phyloP scores from a whole-genome alignment of 2,797 vertebrate genomes.

The Amniataba percoides region DNA sequence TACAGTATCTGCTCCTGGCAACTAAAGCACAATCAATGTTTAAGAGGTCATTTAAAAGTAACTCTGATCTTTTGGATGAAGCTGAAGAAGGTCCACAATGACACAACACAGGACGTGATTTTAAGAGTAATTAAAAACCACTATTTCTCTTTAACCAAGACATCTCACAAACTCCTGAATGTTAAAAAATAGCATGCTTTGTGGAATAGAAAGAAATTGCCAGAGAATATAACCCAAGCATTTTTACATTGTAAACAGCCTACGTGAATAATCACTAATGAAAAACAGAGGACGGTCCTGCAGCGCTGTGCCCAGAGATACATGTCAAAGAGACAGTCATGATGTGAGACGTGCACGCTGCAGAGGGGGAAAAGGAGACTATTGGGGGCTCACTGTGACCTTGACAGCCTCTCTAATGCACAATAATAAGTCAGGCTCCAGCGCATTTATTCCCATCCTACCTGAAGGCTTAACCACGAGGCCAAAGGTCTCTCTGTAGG shows the following conservation, averaged over 20 bases:
- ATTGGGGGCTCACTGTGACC: conserved; percentile 54
- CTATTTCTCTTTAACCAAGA: background rate
- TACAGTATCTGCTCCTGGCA: background rate
- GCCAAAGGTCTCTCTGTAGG: conserved; percentile 63
- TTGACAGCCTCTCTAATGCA: conserved; percentile 56
- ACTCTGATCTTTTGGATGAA: background rate
- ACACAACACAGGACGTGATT: background rate
- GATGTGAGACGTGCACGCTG: background rate
- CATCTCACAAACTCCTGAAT: background rate
- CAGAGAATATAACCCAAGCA: background rate
- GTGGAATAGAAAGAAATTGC: background rate
- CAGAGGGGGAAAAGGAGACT: conserved; percentile 1
- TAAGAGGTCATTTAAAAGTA: background rate
- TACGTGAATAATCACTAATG: background rate
- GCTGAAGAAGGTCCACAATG: background rate
- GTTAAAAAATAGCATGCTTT: background rate
- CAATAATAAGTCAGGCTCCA: conserved; percentile 53
- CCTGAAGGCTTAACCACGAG: conserved; percentile 52
- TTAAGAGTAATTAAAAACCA: background rate
- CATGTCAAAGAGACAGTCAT: background rate
- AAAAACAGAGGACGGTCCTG: background rate
- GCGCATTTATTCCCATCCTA: conserved; percentile 45
- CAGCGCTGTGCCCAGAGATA: background rate
- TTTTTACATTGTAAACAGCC: background rate
- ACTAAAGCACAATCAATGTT: background rate